phyloP scores from a whole-genome alignment of 1,140 invertebrate species.

The Neodiprion virginianus region DNA sequence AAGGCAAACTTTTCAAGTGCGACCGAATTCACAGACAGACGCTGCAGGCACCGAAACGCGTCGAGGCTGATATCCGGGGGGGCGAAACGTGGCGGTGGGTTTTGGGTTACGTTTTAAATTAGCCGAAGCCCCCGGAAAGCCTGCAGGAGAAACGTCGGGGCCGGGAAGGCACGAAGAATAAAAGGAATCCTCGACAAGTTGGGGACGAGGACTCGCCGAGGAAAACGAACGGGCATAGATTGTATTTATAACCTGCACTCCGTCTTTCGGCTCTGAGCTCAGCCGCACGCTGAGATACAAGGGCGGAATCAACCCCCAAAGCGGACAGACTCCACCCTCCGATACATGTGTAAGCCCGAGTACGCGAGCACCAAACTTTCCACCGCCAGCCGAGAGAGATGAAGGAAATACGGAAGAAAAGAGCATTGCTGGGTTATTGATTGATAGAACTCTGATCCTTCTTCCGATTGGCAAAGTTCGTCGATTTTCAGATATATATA shows the following conservation, averaged over 20 bases:
- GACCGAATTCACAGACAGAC: not conserved
- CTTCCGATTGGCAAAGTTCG: no score
- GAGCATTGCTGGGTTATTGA: no score
- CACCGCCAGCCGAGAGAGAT: no score
- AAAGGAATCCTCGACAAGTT: not conserved
- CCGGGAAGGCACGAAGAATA: not conserved
- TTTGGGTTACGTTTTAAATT: slow-evolving; percentile 3
- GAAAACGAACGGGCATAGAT: not conserved
- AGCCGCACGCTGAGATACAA: not conserved
- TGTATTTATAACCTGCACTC: not conserved
- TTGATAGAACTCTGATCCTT: no score
- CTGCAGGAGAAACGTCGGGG: not conserved
- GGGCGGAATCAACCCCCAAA: slow-evolving; percentile 3
- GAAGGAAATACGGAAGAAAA: no score
- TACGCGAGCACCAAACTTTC: no score
- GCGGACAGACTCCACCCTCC: not conserved
- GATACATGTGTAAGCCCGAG: no score
- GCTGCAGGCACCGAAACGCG: not conserved
- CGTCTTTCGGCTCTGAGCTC: not conserved
- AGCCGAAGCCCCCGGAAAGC: not conserved
- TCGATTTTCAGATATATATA: no score
- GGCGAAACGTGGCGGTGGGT: no score
- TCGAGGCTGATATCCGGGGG: no score
- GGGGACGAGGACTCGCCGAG: not conserved
- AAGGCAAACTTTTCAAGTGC: not conserved